A percentile compares a stretch with the other conserved stretches of the same genome.
Evolutionary conservation across 2,888 invertebrate species (phyloP).

Genomic region (Ptychoptera albimana): DNA sequence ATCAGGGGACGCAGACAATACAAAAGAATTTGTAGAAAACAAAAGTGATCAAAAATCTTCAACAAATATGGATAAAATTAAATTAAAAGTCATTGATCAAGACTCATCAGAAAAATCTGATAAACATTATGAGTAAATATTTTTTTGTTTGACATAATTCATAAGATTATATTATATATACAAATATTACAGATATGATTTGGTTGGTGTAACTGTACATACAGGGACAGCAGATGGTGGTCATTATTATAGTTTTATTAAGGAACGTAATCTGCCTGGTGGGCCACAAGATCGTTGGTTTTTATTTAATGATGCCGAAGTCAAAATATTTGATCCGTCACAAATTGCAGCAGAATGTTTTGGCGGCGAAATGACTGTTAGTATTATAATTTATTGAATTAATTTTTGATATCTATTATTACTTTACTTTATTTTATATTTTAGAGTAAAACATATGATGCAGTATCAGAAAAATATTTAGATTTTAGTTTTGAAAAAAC

Average conservation of each 20-base stretch:
- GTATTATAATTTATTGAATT: conserved; percentile 1
- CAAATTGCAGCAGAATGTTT: conserved; percentile 92
- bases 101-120: conserved; percentile 34
- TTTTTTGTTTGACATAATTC: conserved; percentile 12
- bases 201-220: conserved; percentile 91
- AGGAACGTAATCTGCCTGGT: conserved; percentile 47
- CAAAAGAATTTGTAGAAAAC: conserved; percentile 13
- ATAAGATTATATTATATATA: not conserved
- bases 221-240: conserved; percentile 97
- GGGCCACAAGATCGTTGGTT: conserved; percentile 76
- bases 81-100: conserved; percentile 17
- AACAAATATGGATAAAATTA: conserved; percentile 8
- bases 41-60: conserved; percentile 12
- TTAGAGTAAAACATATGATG: conserved; percentile 90
- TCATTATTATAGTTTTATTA: conserved; percentile 91
- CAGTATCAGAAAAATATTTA: conserved; percentile 92
- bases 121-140: conserved; percentile 57
- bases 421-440: conserved; percentile 18
- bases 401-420: not conserved
- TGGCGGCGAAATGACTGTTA: conserved; percentile 91
- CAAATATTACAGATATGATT: conserved; percentile 41
- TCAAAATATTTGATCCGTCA: conserved; percentile 87
- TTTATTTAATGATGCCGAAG: conserved; percentile 83
- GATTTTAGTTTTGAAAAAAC: conserved; percentile 97
- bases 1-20: conserved; percentile 12